These are phyloP conservation scores for Acropternis orthonyx DNA, from an alignment of 2,797 vertebrate genomes.

Conservation along the genomic window DNA sequence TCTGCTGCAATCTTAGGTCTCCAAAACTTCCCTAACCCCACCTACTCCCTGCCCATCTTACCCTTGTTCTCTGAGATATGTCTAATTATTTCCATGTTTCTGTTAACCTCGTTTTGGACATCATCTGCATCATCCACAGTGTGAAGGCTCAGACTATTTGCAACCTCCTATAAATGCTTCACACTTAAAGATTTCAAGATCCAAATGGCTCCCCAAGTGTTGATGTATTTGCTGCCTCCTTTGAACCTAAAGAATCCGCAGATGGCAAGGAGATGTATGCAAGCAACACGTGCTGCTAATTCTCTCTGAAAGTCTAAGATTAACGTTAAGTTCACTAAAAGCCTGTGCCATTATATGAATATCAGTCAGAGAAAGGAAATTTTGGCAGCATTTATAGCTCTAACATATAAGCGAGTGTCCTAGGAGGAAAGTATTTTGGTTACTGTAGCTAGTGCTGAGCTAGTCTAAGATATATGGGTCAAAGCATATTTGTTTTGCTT, in stretches of 20 bases:
- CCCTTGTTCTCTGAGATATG: not conserved
- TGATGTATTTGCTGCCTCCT: not conserved
- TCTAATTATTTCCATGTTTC: not conserved
- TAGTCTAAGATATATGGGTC: not conserved
- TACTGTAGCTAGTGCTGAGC: not conserved
- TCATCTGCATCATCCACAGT: not conserved
- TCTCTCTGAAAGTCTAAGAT: not conserved
- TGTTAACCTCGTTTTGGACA: not conserved
- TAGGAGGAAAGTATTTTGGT: not conserved
- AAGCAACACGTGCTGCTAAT: not conserved
- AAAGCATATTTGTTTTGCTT: not conserved
- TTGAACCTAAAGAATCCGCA: conserved; percentile 15
- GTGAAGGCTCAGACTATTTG: not conserved
- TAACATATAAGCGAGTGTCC: not conserved
- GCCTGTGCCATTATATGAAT: not conserved
- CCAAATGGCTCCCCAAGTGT: not conserved
- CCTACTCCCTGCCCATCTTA: not conserved
- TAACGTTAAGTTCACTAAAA: not conserved
- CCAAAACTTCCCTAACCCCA: not conserved
- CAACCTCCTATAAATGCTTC: not conserved
- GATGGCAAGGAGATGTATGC: not conserved
- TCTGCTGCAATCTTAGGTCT: not conserved
- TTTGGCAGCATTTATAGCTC: not conserved
- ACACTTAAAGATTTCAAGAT: not conserved
- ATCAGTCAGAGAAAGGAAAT: not conserved